These are phyloP conservation scores for Sterrhoptilus dennistouni DNA, from an alignment of 2,113 vertebrate species.

Conservation along the genomic window DNA sequence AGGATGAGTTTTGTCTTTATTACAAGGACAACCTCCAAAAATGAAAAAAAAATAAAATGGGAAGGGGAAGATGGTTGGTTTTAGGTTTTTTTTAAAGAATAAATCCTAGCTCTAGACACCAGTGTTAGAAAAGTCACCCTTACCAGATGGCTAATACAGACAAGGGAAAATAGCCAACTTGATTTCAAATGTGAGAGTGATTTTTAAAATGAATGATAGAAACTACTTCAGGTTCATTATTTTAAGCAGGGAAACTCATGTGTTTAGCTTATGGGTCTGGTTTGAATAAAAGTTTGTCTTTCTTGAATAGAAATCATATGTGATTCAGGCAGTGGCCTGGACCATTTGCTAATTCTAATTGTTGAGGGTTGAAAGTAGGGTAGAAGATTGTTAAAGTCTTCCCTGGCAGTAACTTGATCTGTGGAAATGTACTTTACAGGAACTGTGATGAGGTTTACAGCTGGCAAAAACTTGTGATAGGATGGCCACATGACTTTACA, in stretches of 20 bases:
- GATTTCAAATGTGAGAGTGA: conserved; percentile 77
- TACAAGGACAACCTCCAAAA: conserved; percentile 51
- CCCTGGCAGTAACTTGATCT: conserved; percentile 79
- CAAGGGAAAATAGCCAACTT: conserved; percentile 71
- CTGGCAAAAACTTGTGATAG: conserved; percentile 69
- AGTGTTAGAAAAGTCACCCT: conserved; percentile 58
- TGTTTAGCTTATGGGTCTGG: conserved; percentile 76
- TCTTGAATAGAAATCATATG: conserved; percentile 82
- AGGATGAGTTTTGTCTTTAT: conserved; percentile 32
- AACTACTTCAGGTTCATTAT: conserved; percentile 76
- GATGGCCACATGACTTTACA: conserved; percentile 49
- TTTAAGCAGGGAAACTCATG: conserved; percentile 70
- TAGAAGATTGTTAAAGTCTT: conserved; percentile 80
- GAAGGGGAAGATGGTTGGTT: not conserved
- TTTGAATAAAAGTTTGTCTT: conserved; percentile 81
- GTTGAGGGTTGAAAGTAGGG: conserved; percentile 76
- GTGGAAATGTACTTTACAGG: conserved; percentile 79
- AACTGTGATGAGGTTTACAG: conserved; percentile 79
- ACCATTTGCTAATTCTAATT: conserved; percentile 84
- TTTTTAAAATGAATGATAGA: conserved; percentile 77
- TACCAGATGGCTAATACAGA: conserved; percentile 72
- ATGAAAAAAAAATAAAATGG: conserved; percentile 29
- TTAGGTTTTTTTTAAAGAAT: not conserved
- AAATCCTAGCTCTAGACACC: conserved; percentile 44
- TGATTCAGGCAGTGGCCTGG: conserved; percentile 76